Evolutionary conservation across 2,797 vertebrate genomes (phyloP).

Genomic region (Gymnoscopelus braueri): DNA sequence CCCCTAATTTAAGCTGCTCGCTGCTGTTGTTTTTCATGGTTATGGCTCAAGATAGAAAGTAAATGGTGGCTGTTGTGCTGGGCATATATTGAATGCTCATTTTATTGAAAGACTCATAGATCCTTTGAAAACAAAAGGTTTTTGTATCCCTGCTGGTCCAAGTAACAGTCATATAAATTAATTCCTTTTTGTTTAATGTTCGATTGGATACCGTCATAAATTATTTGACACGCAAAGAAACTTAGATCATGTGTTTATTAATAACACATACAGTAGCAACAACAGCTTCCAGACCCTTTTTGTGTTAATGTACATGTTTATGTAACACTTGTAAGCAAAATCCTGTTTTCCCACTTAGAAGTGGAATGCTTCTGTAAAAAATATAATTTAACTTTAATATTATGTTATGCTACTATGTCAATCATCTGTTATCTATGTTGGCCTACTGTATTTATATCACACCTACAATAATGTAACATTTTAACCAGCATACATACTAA

Average conservation of each 20-base stretch:
- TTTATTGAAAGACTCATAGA: background rate
- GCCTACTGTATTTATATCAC: background rate
- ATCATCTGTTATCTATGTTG: too few species aligned
- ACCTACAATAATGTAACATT: background rate
- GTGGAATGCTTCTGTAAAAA: too few species aligned
- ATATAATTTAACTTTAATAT: too few species aligned
- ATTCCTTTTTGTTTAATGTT: background rate
- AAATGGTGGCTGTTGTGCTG: background rate
- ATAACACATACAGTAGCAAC: too few species aligned
- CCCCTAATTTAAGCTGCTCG: conserved; percentile 32
- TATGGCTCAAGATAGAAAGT: background rate
- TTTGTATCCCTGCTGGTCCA: background rate
- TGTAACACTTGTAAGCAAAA: too few species aligned
- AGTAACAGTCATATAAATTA: background rate
- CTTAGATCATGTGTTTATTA: too few species aligned
- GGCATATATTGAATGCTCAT: background rate
- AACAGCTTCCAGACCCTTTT: too few species aligned
- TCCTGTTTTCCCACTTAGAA: too few species aligned
- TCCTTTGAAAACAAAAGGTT: background rate
- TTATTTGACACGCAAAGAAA: background rate
- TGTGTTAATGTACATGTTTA: too few species aligned
- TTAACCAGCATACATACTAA: background rate
- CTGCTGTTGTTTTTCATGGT: conserved; percentile 23
- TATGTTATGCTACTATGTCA: background rate
- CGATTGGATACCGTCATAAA: background rate